These are phyloP conservation scores for Bombus ignitus DNA, from an alignment of 1,140 invertebrate genomes.

Conservation along the genomic window DNA sequence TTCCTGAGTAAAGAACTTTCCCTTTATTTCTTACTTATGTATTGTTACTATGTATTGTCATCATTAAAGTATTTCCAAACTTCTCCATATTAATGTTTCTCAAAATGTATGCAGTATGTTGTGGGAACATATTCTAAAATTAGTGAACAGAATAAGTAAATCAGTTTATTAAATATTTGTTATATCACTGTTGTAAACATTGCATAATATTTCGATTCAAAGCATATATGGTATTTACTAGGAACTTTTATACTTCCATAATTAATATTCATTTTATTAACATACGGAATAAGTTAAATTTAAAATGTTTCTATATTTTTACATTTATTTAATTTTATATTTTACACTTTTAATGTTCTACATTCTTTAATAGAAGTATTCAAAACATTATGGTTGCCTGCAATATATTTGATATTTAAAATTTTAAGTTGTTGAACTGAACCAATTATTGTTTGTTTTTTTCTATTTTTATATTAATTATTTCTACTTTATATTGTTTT, in stretches of 20 bases:
- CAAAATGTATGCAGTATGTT: background rate
- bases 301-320: background rate
- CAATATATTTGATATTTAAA: background rate
- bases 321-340: background rate
- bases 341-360: background rate
- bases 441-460: background rate
- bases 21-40: background rate
- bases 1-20: background rate
- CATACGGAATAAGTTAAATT: background rate
- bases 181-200: conserved; percentile 17
- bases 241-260: background rate
- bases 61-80: background rate
- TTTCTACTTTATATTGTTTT: background rate
- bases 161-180: background rate
- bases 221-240: background rate
- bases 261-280: conserved; percentile 9
- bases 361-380: background rate
- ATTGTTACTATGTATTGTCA: background rate
- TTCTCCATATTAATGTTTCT: background rate
- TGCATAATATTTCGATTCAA: background rate
- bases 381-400: background rate
- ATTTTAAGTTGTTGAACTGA: background rate
- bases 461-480: background rate
- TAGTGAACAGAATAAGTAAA: background rate
- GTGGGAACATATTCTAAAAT: background rate